These are phyloP conservation scores for Halcyon senegalensis DNA, from an alignment of 2,113 vertebrate species.

Conservation along the genomic window DNA sequence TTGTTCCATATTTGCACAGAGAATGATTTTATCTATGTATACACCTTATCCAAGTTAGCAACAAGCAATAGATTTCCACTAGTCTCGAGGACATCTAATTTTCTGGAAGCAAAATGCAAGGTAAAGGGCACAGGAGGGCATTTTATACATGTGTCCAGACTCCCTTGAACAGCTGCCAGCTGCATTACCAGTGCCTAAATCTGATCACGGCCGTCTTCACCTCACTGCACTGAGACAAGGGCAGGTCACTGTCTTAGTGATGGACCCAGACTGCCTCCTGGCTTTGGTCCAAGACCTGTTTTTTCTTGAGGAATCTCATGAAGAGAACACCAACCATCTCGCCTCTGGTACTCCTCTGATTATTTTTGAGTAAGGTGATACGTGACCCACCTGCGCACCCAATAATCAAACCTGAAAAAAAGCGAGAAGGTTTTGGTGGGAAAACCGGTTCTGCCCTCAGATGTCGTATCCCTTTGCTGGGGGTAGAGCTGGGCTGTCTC, in stretches of 20 bases:
- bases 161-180: background rate
- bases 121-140: background rate
- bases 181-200: background rate
- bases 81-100: background rate
- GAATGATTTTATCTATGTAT: background rate
- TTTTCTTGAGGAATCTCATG: background rate
- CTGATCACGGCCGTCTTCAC: background rate
- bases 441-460: background rate
- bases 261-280: background rate
- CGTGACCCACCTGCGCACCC: background rate
- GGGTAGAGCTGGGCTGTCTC: background rate
- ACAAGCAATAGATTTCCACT: background rate
- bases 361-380: background rate
- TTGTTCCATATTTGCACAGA: background rate
- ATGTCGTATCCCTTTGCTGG: background rate
- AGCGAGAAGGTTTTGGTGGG: background rate
- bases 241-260: background rate
- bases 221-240: background rate
- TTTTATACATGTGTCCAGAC: rapidly evolving
- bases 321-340: background rate
- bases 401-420: background rate
- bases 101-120: background rate
- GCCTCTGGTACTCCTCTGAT: background rate
- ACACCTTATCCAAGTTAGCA: background rate
- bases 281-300: background rate